Percentiles rank a stretch among this genome's conserved stretches.
Evolutionary conservation across 2,888 invertebrate species (phyloP).

Genomic region (Pristionchus fissidentatus): DNA sequence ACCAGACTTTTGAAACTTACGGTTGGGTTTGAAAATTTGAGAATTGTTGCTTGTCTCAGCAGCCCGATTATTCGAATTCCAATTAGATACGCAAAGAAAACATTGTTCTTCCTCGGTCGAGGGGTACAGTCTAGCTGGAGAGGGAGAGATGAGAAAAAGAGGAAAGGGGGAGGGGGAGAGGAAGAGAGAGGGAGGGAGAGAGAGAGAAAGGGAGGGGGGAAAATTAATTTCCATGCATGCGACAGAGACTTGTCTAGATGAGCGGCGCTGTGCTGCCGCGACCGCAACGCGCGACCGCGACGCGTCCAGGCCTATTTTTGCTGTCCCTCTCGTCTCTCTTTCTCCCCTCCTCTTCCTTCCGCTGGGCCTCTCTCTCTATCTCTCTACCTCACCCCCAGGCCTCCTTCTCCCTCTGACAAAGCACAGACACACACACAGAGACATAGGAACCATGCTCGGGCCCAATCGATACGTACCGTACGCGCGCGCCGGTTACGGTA

Average conservation of each 20-base stretch:
- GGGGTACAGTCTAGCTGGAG: background rate
- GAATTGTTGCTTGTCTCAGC: background rate
- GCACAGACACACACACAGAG: too few species aligned
- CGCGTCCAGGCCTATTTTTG: constrained; percentile 15
- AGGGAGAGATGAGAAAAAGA: background rate
- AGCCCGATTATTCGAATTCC: too few species aligned
- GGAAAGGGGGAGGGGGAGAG: background rate
- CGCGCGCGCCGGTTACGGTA: too few species aligned
- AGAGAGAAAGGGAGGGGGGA: constrained; percentile 1
- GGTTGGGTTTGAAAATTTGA: background rate
- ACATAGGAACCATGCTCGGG: constrained; percentile 12
- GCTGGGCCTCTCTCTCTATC: constrained; percentile 20
- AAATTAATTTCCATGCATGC: constrained; percentile 31
- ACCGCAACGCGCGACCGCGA: constrained; percentile 14
- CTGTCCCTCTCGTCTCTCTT: background rate
- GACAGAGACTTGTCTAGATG: constrained; percentile 22
- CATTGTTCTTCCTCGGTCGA: background rate
- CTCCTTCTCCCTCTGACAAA: background rate
- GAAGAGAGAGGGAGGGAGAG: background rate
- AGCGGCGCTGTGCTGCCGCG: background rate
- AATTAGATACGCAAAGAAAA: background rate
- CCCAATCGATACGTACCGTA: background rate
- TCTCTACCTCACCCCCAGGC: background rate
- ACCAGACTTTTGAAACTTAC: background rate
- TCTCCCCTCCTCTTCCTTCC: background rate